Evolutionary conservation across 2,113 vertebrate genomes (phyloP), one percentile per base, ranked within the genome.

Genomic region (Benitochromis conjunctus): DNA sequence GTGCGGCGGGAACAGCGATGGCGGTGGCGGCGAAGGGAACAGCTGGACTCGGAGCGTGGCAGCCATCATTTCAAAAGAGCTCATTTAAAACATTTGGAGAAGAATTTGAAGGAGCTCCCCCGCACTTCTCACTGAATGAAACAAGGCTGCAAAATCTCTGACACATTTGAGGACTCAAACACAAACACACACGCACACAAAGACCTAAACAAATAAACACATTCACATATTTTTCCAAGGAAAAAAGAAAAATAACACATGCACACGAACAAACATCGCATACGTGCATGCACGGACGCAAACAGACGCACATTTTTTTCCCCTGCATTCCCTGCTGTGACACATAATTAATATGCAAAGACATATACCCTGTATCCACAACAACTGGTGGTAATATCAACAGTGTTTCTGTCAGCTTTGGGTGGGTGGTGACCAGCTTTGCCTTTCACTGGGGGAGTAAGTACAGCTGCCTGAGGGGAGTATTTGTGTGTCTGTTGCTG

Each of bases 41-140:
- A 96, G 94, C 93, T 94, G 95, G 92, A 92, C 85, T 86, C 71
- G 46, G 69, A 41, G 81, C 46, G 36, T 31, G 54, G 81, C 71
- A 87, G 80, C 74, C 90, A 82, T 89, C 87, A 78, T 92, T 93
- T 94, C 82, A 91, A 95, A 93, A 91, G 78, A 91, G 89, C 88
- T 91, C 88, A 89, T 94, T 95, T 93, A 90, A 93, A 92, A 91
- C 43, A 76, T 91, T 94, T 90, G 86, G 86, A 91, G 56, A 82
- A 92, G 89, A 95, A 94, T 96, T 96, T 93, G 91, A 88, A 91
- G 54, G 86, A 91, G 92, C 94, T 87, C 94, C 94, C 91, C 92
- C 94, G 89, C 94, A 94, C 86, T 90, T 93, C 89, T 93, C 92
- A 81, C 91, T 94, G 93, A 96, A 95, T 95, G 91, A 96, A 95